phyloP scores from a whole-genome alignment of 2,113 vertebrate species.

The Centropus bengalensis region DNA sequence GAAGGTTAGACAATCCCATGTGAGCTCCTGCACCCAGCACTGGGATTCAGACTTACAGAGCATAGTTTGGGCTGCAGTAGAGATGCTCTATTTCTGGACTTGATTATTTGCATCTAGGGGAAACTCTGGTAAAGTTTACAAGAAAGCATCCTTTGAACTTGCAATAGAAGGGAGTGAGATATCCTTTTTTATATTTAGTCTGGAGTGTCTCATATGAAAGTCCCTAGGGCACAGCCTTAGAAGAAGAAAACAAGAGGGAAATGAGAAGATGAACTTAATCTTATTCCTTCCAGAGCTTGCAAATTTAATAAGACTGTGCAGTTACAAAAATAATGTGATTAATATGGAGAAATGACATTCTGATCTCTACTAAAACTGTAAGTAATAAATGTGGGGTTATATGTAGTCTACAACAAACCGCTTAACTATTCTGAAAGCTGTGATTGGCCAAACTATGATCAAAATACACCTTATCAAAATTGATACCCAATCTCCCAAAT shows the following conservation, averaged over 20 bases:
- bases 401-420: neutral
- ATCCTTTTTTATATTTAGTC: neutral
- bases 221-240: neutral
- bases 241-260: neutral
- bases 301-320: neutral
- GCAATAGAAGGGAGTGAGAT: neutral
- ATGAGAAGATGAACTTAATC: neutral
- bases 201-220: neutral
- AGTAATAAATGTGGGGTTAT: neutral
- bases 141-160: neutral
- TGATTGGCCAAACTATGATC: neutral
- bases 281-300: neutral
- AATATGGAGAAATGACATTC: neutral
- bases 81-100: neutral
- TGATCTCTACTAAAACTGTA: neutral
- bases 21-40: neutral
- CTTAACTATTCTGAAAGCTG: neutral
- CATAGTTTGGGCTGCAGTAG: neutral
- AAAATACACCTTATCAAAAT: neutral
- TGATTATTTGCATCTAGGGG: neutral
- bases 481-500: neutral
- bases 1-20: neutral
- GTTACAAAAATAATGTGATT: neutral
- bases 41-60: neutral
- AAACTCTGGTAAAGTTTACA: neutral